Evolutionary conservation across 2,113 vertebrate genomes (phyloP), one percentile per base, ranked within the genome.

Genomic region (Nibea coibor): DNA sequence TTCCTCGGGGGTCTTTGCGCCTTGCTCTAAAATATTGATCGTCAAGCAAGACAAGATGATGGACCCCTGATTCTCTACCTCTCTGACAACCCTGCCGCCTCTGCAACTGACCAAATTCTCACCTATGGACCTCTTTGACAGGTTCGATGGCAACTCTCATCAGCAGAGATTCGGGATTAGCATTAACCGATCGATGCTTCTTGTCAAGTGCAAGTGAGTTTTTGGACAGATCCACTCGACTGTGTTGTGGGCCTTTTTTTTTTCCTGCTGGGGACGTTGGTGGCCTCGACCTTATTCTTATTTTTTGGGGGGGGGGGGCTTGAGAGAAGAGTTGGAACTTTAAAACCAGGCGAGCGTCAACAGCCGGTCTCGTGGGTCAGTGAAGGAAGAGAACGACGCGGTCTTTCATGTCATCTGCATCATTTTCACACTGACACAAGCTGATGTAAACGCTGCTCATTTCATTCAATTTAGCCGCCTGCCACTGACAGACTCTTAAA

Each of bases 121-220:
- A 71, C 35, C 43, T 50, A 16, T 50, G 47, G 62, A 66, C 58
- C 35, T 82, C 48, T 62, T 28, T 67, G 77, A 80, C 81, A 50
- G 61, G 74, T 48, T 39, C 50, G 20, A 76, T 79, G 84, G 69
- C 78, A 75, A 20, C 77, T 71, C 28, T 83, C 73, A 67, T 87
- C 83, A 80, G 54, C 73, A 56, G 45, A 80, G 70, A 71, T 31
- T 63, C 47, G 2, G 58, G 45, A 82, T 84, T 82, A 78, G 66
- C 73, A 71, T 78, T n/a, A 47, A 19, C 35, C 66, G 51, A 80
- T 88, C 70, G 45, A 86, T 88, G 61, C 42, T 17, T 62, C 76
- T 9, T 76, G 83, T 82, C 78, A 75, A 81, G 61, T 43, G 42
- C n/a, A 2, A 78, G 61, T 16, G 71, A 58, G 61, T 47, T 66